These are phyloP conservation scores for Camponotus floridanus DNA, from an alignment of 1,140 invertebrate species.

Conservation along the genomic window DNA sequence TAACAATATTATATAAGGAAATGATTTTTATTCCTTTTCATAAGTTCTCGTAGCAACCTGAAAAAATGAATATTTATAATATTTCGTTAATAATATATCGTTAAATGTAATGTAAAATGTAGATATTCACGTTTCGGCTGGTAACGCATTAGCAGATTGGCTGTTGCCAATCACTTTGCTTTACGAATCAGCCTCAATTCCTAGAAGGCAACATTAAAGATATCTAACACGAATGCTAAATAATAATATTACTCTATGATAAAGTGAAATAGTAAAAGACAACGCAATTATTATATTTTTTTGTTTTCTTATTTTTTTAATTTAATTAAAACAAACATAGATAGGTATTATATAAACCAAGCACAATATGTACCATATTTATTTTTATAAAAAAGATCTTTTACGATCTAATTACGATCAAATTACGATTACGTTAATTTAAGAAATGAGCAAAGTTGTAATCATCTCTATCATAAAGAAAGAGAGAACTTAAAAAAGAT, in stretches of 20 bases:
- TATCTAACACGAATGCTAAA: neutral
- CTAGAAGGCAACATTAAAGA: neutral
- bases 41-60: neutral
- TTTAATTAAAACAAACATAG: neutral
- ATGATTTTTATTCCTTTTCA: neutral
- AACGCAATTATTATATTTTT: neutral
- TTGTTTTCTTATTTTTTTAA: neutral
- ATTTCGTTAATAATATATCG: constrained; percentile 3
- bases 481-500: neutral
- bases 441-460: neutral
- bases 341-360: neutral
- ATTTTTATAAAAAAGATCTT: neutral
- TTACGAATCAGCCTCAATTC: neutral
- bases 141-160: neutral
- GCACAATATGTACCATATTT: neutral
- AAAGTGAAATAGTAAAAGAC: neutral
- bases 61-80: neutral
- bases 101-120: neutral
- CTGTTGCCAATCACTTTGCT: constrained; percentile 12
- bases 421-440: neutral
- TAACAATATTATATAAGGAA: neutral
- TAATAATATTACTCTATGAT: neutral
- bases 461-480: neutral
- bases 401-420: neutral
- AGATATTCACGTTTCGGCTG: neutral